Percentiles rank a stretch among this genome's conserved stretches.
phyloP scores from a whole-genome alignment of 1,140 invertebrate species.

The Neuroterus valhalla region DNA sequence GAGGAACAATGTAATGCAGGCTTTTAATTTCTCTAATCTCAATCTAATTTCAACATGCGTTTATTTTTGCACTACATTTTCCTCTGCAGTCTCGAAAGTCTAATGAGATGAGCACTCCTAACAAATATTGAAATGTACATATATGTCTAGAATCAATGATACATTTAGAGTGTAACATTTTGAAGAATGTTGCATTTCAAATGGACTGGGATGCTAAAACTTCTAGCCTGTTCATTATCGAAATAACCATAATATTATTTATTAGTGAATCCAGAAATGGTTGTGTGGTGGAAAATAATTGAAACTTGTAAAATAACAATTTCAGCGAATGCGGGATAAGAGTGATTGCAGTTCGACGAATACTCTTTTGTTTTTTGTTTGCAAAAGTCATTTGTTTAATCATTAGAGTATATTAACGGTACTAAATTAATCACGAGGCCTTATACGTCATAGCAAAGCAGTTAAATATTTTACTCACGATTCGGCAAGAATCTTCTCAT shows the following conservation, averaged over 20 bases:
- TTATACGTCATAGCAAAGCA: conserved; percentile 6
- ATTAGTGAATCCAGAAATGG: too few relatives aligned
- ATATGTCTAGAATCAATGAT: background rate
- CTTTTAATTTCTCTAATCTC: background rate
- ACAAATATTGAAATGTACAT: background rate
- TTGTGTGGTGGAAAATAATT: too few relatives aligned
- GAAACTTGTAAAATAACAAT: too few relatives aligned
- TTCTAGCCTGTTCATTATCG: too few relatives aligned
- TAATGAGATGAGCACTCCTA: background rate
- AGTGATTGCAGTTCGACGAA: too few relatives aligned
- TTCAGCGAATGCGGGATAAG: too few relatives aligned
- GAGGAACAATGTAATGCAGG: background rate
- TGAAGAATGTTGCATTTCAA: background rate
- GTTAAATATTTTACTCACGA: background rate
- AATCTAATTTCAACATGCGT: background rate
- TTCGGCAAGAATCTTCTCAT: background rate
- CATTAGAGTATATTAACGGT: background rate
- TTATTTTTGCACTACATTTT: conserved; percentile 3
- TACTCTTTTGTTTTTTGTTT: background rate
- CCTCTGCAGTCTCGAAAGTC: background rate
- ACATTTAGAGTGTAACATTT: background rate
- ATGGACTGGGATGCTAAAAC: too few relatives aligned
- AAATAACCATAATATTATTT: too few relatives aligned
- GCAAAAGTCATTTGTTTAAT: conserved; percentile 25
- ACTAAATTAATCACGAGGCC: conserved; percentile 25